Percentiles rank a stretch among this genome's conserved stretches.
Conservation (phyloP, 1,140 invertebrate species). For the Caenorhabditis brenneri region DNA sequence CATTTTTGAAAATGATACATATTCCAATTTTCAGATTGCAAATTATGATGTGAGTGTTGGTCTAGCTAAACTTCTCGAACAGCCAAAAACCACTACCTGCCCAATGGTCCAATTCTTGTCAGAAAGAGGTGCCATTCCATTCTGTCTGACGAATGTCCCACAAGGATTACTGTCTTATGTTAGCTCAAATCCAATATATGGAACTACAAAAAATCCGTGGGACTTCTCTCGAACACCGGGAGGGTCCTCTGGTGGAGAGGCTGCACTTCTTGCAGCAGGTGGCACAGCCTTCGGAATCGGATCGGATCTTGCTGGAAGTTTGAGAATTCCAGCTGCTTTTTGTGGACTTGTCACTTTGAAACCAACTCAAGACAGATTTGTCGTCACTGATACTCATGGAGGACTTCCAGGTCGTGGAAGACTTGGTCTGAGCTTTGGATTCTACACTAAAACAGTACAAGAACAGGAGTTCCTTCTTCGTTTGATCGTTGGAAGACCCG, state of each 20-base stretch:
- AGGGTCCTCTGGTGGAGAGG: conserved; percentile 72
- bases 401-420: conserved; percentile 64
- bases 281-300: conserved; percentile 72
- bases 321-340: conserved; percentile 72
- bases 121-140: conserved; percentile 71
- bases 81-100: conserved; percentile 68
- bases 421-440: conserved; percentile 62
- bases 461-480: conserved; percentile 61
- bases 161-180: conserved; percentile 71
- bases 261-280: conserved; percentile 69
- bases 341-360: conserved; percentile 73
- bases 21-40: conserved; percentile 64
- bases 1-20: neutral
- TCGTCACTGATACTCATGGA: conserved; percentile 51
- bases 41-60: conserved; percentile 73
- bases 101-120: conserved; percentile 66
- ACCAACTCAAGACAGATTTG: conserved; percentile 66
- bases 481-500: neutral
- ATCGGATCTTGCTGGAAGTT: conserved; percentile 72
- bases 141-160: conserved; percentile 73
- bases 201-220: conserved; percentile 67
- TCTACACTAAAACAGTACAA: conserved; percentile 64
- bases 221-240: conserved; percentile 64
- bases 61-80: conserved; percentile 70
- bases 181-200: conserved; percentile 70